Evolutionary conservation across 2,888 invertebrate genomes (phyloP).

Genomic region (Chaitophorus viminalis): DNA sequence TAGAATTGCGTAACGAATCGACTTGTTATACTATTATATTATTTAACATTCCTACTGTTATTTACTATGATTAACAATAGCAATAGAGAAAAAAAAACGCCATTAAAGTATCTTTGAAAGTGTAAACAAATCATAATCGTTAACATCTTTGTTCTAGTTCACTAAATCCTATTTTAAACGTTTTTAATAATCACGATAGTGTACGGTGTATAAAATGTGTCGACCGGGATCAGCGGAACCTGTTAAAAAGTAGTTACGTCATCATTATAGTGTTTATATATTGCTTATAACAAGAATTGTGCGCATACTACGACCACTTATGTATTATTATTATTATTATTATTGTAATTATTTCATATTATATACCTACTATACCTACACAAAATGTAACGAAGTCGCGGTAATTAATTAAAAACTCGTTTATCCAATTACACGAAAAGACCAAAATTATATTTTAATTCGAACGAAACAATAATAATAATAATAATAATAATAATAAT

Average conservation of each 20-base stretch:
- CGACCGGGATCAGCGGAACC: not conserved
- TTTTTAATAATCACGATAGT: no score
- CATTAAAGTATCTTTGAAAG: no score
- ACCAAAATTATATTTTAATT: constrained; percentile 46
- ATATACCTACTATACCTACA: no score
- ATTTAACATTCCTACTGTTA: not conserved
- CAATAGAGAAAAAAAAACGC: not conserved
- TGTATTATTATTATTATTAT: not conserved
- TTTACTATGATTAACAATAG: not conserved
- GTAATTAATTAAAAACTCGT: constrained; percentile 61
- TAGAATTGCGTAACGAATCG: not conserved
- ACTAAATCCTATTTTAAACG: no score
- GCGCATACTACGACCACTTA: not conserved
- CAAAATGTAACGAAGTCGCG: not conserved
- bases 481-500: no score
- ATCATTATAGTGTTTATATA: not conserved
- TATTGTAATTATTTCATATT: not conserved
- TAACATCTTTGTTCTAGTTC: no score
- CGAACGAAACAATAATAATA: not conserved
- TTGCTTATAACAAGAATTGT: not conserved
- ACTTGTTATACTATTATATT: not conserved
- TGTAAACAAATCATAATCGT: no score
- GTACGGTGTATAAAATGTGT: not conserved
- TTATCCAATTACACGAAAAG: constrained; percentile 32
- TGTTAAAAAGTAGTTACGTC: not conserved